phyloP scores from a whole-genome alignment of 2,113 vertebrate genomes.

The Rynchops niger region DNA sequence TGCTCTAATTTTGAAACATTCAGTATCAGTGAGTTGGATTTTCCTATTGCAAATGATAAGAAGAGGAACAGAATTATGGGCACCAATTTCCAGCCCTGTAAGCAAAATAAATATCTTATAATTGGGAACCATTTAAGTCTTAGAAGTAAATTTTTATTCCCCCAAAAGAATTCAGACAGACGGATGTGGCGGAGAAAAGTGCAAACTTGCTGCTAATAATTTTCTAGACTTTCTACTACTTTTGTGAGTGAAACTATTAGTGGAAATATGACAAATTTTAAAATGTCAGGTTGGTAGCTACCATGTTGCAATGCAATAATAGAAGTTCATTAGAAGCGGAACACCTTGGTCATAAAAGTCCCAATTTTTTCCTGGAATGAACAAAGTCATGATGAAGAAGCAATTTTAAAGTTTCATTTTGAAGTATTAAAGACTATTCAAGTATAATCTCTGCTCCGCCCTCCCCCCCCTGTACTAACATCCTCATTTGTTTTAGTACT shows the following conservation, averaged over 20 bases:
- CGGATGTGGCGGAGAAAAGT: constrained; percentile 3
- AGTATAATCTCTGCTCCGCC: rapidly evolving
- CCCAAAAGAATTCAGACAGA: constrained; percentile 46
- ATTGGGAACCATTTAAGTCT: background rate
- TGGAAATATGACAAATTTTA: constrained; percentile 39
- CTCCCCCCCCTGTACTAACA: background rate
- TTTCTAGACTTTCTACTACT: constrained; percentile 21
- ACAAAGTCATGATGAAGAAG: background rate
- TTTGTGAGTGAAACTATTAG: constrained; percentile 28
- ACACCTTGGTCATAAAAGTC: background rate
- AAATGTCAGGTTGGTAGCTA: constrained; percentile 45
- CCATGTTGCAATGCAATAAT: background rate
- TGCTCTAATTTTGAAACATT: background rate
- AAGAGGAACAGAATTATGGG: constrained; percentile 24
- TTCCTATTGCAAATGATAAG: background rate
- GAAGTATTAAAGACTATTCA: background rate
- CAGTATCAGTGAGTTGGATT: constrained; percentile 17
- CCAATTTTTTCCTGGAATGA: background rate
- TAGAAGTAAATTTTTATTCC: constrained; percentile 24
- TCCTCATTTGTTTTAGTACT: background rate
- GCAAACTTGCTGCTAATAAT: background rate
- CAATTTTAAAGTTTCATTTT: background rate
- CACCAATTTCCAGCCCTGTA: constrained; percentile 29
- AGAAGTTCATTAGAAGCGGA: constrained; percentile 15
- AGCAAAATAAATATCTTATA: constrained; percentile 45